Conservation (phyloP, 2,113 vertebrate genomes). For the Clinocottus analis region DNA sequence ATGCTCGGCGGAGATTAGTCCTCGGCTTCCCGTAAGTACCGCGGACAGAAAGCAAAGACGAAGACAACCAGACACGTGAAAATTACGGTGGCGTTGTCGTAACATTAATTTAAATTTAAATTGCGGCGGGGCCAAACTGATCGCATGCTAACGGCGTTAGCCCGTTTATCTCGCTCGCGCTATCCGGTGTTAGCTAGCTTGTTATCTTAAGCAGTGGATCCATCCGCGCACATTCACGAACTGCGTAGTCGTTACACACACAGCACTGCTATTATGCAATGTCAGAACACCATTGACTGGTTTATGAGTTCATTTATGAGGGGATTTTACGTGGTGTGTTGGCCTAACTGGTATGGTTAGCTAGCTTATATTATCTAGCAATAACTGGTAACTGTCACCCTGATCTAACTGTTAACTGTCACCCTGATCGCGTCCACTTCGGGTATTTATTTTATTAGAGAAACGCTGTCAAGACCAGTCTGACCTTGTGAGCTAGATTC, state of each 20-base stretch:
- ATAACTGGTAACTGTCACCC: neutral
- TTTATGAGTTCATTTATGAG: neutral
- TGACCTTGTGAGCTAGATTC: neutral
- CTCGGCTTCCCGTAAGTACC: conserved; percentile 83
- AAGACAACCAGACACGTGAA: neutral
- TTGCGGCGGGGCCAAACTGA: neutral
- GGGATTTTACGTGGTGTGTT: neutral
- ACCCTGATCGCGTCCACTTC: neutral
- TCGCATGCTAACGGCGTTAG: conserved; percentile 67
- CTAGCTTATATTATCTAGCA: neutral
- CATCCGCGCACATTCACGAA: neutral
- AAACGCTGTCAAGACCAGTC: too few relatives aligned
- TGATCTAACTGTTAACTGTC: neutral
- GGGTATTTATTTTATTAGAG: neutral
- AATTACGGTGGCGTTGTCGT: neutral
- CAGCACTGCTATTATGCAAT: accelerated
- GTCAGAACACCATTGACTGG: neutral
- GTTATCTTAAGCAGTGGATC: conserved; percentile 14
- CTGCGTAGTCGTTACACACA: neutral
- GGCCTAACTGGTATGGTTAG: conserved; percentile 1
- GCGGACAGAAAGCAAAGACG: neutral
- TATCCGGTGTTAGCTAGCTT: conserved; percentile 10
- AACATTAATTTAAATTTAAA: neutral
- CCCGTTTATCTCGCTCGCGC: conserved; percentile 36
- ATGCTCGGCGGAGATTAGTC: conserved; percentile 87